These are phyloP conservation scores for Propsilocerus akamusi DNA, from an alignment of 1,140 invertebrate species.

Conservation along the genomic window DNA sequence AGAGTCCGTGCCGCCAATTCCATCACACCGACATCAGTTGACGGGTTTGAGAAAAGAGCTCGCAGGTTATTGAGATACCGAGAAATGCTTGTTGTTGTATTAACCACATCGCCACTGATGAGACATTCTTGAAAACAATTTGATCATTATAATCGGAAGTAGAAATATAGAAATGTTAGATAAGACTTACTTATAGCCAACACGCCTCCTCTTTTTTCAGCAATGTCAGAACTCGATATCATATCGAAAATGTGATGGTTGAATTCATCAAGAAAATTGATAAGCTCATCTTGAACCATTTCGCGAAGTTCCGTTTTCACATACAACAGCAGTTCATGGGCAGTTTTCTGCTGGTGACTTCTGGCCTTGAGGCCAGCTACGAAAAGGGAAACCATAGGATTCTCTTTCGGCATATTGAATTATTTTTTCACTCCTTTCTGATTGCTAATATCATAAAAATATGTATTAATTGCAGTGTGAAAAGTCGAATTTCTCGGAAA, in stretches of 20 bases:
- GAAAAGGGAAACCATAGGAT: slow-evolving; percentile 51
- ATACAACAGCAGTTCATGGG: slow-evolving; percentile 73
- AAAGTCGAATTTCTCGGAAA: neutral
- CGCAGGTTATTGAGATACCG: slow-evolving; percentile 86
- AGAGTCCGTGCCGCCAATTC: slow-evolving; percentile 90
- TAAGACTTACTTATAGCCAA: slow-evolving; percentile 64
- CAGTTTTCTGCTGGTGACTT: slow-evolving; percentile 67
- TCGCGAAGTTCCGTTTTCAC: slow-evolving; percentile 84
- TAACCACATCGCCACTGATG: slow-evolving; percentile 81
- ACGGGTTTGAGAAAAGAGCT: slow-evolving; percentile 74
- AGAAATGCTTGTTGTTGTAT: slow-evolving; percentile 73
- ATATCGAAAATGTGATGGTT: slow-evolving; percentile 92
- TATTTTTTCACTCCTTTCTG: neutral
- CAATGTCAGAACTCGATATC: slow-evolving; percentile 80
- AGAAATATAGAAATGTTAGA: neutral
- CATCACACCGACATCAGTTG: slow-evolving; percentile 81
- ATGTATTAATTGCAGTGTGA: neutral
- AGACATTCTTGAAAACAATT: slow-evolving; percentile 52
- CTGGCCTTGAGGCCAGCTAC: slow-evolving; percentile 74
- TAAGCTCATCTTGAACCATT: slow-evolving; percentile 78
- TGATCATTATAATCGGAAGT: neutral
- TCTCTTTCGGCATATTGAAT: slow-evolving; percentile 6
- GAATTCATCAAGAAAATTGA: slow-evolving; percentile 82
- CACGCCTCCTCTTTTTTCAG: slow-evolving; percentile 91
- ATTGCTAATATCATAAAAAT: too few relatives aligned